Conservation (phyloP, 2,113 vertebrate genomes). For the Noctilio leporinus region DNA sequence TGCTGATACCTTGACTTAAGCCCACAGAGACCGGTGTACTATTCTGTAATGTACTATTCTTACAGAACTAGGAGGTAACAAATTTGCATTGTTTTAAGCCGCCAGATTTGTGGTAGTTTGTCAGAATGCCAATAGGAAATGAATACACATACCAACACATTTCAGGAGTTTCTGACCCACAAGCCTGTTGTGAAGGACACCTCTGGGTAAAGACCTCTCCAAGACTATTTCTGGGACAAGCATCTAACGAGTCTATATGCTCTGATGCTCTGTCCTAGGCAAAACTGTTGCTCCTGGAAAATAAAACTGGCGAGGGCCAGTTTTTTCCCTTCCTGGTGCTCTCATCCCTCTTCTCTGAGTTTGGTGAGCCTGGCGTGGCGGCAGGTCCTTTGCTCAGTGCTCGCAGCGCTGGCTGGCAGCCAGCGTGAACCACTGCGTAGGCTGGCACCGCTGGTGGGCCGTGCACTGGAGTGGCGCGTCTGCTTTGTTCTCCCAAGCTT, state of each 20-base stretch:
- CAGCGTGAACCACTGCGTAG: fast-evolving
- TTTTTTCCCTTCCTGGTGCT: background rate
- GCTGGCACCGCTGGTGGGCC: fast-evolving
- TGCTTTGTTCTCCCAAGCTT: background rate
- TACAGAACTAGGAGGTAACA: background rate
- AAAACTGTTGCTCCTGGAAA: background rate
- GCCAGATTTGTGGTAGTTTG: background rate
- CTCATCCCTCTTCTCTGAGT: too few species aligned
- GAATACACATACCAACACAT: too few species aligned
- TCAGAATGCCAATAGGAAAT: background rate
- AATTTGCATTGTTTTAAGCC: background rate
- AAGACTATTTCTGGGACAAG: background rate
- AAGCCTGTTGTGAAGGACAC: background rate
- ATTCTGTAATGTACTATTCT: background rate
- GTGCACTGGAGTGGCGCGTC: fast-evolving
- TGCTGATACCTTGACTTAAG: background rate
- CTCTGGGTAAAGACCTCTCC: background rate
- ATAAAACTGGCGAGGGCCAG: background rate
- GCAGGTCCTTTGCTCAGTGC: background rate
- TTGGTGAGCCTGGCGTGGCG: fast-evolving
- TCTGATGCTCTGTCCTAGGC: background rate
- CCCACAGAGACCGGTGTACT: background rate
- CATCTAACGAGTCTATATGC: background rate
- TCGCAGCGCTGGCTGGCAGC: fast-evolving
- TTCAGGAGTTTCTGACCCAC: background rate